Evolutionary conservation across 2,888 invertebrate genomes (phyloP).

Genomic region (Aethes cnicana): DNA sequence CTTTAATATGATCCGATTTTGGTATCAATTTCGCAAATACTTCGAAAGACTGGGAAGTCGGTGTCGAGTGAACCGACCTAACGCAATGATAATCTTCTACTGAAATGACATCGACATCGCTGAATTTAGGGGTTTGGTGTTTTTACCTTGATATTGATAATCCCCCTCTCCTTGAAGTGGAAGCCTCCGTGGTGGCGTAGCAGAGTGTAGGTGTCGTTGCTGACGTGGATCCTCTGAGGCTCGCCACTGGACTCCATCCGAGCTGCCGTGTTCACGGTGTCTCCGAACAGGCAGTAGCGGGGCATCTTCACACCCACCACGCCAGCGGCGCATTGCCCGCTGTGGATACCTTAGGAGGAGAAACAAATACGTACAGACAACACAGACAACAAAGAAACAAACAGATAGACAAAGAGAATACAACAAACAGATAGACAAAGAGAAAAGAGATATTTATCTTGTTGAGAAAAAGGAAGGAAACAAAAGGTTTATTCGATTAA

Average conservation of each 20-base stretch:
- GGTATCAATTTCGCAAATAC: too few species aligned
- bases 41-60: too few species aligned
- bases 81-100: too few species aligned
- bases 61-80: too few species aligned
- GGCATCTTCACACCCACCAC: constrained; percentile 93
- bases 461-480: too few species aligned
- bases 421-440: too few species aligned
- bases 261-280: constrained; percentile 91
- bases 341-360: constrained; percentile 60
- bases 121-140: background rate
- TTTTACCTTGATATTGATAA: constrained; percentile 87
- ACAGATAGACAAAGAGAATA: too few species aligned
- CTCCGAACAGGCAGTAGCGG: constrained; percentile 91
- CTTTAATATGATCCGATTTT: too few species aligned
- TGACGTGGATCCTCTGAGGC: constrained; percentile 89
- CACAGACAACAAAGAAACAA: too few species aligned
- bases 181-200: constrained; percentile 88
- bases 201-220: constrained; percentile 85
- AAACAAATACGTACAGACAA: background rate
- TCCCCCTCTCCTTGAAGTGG: constrained; percentile 87
- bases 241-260: constrained; percentile 91
- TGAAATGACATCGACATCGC: too few species aligned
- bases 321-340: constrained; percentile 90
- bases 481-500: too few species aligned
- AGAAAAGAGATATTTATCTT: too few species aligned